Base-by-base conservation (phyloP, 2,113 vertebrate species). In the Irena cyanogastra region DNA sequence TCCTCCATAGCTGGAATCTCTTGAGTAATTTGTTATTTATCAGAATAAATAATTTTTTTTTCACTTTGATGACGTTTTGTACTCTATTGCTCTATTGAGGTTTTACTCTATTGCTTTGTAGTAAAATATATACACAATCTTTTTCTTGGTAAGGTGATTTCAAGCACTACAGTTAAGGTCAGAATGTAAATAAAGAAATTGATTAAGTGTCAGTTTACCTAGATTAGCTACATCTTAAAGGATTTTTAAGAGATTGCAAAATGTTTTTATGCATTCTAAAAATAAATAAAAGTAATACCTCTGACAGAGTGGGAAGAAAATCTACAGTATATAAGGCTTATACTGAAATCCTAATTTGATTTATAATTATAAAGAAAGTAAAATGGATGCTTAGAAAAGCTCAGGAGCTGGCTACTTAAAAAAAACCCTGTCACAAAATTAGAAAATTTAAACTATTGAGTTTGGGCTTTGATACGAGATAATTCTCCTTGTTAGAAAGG, bases 161-260 rank as follows among this genome's bases (percentile, higher is more conserved):
- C 37, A 78, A 71, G 41, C 19, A 49, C 64, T 84, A 71, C 21
- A 68, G 39, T 79, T 87, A 92, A 78, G 83, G 69, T 78, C 77
- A 91, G 72, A 92, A 92, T 75, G 44, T 79, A 94, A 91, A 96
- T 91, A 94, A 88, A 83, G 39, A 70, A 81, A 95, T 81, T 84
- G 68, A 95, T 91, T 95, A 92, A 82, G 91, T 92, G 77, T 75
- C 87, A 91, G 60, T 75, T 96, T 83, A 64, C 41, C 16, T 44
- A 83, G 72, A 92, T 92, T 87, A 92, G 35, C 24, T 71, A 19
- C 0, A 0, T 64, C 52, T 84, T 83, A 89, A 91, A 87, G 69
- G 52, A 92, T 92, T 75, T 80, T 89, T 72, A 81, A 75, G 60
- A 91, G 28, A 81, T 39, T 68, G 75, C 26, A 75, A 79, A 93